Evolutionary conservation across 1,140 invertebrate genomes (phyloP).

Genomic region (Sitobion miscanthi): DNA sequence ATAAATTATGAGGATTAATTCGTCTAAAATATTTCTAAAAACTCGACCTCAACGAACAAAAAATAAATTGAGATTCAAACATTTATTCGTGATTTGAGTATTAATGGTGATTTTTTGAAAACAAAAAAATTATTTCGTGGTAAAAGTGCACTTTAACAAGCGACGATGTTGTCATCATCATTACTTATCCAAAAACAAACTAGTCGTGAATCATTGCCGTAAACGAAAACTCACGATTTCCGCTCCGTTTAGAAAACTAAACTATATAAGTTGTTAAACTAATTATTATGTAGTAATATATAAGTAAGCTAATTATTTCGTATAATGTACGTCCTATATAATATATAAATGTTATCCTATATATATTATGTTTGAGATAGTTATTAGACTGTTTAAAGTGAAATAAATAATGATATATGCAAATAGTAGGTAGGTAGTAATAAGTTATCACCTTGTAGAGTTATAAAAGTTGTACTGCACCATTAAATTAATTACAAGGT

Average conservation of each 20-base stretch:
- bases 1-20: background rate
- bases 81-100: background rate
- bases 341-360: background rate
- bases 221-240: background rate
- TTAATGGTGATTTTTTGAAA: background rate
- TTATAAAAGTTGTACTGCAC: background rate
- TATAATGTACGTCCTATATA: background rate
- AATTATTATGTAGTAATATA: background rate
- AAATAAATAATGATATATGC: background rate
- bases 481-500: slow-evolving; percentile 11
- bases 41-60: background rate
- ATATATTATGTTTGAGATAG: background rate
- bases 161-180: background rate
- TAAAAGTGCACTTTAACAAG: background rate
- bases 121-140: background rate
- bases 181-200: background rate
- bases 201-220: background rate
- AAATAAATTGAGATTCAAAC: background rate
- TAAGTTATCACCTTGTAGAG: slow-evolving; percentile 2
- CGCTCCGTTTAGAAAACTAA: background rate
- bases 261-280: background rate
- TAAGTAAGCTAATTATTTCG: background rate
- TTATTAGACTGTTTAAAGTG: background rate
- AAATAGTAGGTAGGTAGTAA: background rate
- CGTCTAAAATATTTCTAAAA: background rate